Base-by-base conservation (phyloP, 2,113 vertebrate species). In the Toxostoma redivivum region DNA sequence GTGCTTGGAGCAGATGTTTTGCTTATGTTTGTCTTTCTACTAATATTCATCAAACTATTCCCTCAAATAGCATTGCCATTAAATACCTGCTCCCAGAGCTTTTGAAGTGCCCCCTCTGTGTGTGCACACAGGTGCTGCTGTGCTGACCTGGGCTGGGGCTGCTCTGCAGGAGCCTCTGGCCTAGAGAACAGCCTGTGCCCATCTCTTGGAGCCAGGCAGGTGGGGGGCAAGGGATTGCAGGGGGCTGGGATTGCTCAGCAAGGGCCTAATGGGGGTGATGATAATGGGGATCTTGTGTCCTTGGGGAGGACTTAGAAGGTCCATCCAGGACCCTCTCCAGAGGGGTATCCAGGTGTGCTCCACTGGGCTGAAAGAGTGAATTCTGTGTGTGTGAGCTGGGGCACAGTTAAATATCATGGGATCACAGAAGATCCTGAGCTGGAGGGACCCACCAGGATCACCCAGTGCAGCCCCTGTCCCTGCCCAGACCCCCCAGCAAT, bases 401-500 rank as follows among this genome's bases (percentile, higher is more conserved):
- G n/a, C 21, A 12, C 20, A 18, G 30, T 14, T 54, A 33, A 81
- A 33, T 50, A 9, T 14, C 48, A 6, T 18, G 2, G 50, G 50
- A 56, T 56, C 42, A 31, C 9, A 15, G 50, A 57, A 37, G 20
- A 0, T 19, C 5, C 27, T 28, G 31, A 37, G 35, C 6, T 57
- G 50, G 47, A 12, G 10, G 25, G 14, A 12, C 27, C 15, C 37
- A 4, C 4, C 40, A 3, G 10, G 38, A 38, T 23, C 23, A 12
- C 0, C 53, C 62, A 77, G 27, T 1, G 2, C 51, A 25, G 0
- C 37, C 0, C 53, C 37, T 37, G 22, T 1, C 47, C 64, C 56
- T 56, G 48, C 85, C 0, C 57, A 87, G 74, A 10, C 24, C 11
- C 51, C 67, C 73, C 84, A 78, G 0, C 53, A 69, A 4, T 1